phyloP scores from a whole-genome alignment of 2,797 vertebrate genomes.

The Aphelocoma californica region DNA sequence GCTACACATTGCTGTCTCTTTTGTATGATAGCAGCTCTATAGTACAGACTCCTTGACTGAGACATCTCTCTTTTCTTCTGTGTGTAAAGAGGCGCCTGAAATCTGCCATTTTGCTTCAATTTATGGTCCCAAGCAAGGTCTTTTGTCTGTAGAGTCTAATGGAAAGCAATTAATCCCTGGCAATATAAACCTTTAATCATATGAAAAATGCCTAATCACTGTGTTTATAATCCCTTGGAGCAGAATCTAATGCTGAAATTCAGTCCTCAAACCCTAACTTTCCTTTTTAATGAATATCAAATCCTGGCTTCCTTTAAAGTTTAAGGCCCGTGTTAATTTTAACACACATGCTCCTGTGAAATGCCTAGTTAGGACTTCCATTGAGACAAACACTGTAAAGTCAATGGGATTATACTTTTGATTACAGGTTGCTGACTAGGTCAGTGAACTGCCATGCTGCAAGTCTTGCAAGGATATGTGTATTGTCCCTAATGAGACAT shows the following conservation, averaged over 20 bases:
- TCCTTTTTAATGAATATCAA: conserved; percentile 17
- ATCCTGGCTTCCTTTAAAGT: not conserved
- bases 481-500: not conserved
- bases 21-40: not conserved
- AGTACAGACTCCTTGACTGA: not conserved
- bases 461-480: not conserved
- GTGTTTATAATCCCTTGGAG: not conserved
- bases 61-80: not conserved
- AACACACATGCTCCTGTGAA: not conserved
- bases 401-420: not conserved
- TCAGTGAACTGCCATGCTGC: not conserved
- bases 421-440: not conserved
- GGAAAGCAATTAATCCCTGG: conserved; percentile 1
- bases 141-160: not conserved
- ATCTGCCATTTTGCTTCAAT: not conserved
- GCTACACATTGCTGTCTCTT: not conserved
- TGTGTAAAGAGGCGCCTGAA: not conserved
- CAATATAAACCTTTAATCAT: conserved; percentile 8
- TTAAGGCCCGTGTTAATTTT: not conserved
- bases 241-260: not conserved
- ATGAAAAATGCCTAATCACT: conserved; percentile 23
- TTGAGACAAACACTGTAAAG: not conserved
- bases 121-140: not conserved
- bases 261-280: not conserved
- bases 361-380: not conserved